These are phyloP conservation scores for Pygathrix nemaeus DNA, from an alignment of 2,113 vertebrate genomes.

Conservation along the genomic window DNA sequence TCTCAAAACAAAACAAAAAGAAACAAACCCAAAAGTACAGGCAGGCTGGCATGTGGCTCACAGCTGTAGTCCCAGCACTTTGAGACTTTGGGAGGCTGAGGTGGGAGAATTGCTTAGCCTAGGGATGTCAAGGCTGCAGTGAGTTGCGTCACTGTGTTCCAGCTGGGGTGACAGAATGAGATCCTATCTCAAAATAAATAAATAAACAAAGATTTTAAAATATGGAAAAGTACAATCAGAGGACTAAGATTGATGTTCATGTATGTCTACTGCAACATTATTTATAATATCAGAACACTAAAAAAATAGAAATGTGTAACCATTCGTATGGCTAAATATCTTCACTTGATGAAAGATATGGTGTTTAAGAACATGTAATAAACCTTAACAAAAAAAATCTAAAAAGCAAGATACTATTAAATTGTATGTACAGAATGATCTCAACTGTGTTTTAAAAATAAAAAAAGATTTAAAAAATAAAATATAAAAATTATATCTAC, in stretches of 20 bases:
- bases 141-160: too few species aligned
- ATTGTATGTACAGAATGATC: background rate
- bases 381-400: background rate
- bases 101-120: too few species aligned
- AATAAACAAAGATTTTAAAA: background rate
- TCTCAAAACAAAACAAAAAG: too few species aligned
- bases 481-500: background rate
- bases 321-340: background rate
- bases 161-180: too few species aligned
- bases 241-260: background rate
- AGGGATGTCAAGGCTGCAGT: too few species aligned
- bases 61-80: too few species aligned
- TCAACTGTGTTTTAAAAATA: background rate
- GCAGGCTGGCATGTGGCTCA: too few species aligned
- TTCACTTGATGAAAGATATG: background rate
- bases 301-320: background rate
- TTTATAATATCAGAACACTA: background rate
- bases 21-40: too few species aligned
- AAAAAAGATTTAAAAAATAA: background rate
- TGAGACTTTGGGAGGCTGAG: too few species aligned
- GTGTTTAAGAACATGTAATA: background rate
- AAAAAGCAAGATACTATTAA: background rate
- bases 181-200: too few species aligned
- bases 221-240: background rate
- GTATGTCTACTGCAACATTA: background rate